Evolutionary conservation across 2,888 invertebrate genomes (phyloP).

Genomic region (Cactoblastis cactorum): DNA sequence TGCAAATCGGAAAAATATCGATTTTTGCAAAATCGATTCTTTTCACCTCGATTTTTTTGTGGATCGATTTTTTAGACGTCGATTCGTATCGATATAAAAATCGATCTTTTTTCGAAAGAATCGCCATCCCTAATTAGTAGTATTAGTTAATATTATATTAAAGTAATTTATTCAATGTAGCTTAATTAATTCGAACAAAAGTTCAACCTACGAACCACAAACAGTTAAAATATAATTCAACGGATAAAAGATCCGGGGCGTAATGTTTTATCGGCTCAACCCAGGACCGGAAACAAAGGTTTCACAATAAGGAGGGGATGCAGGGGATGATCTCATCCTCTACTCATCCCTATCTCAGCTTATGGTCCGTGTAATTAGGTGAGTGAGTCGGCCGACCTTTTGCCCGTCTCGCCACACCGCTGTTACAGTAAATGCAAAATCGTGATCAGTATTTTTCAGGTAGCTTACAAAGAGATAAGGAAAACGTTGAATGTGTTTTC

Average conservation of each 20-base stretch:
- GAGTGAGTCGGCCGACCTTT: constrained; percentile 35
- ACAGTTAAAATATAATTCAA: constrained; percentile 1
- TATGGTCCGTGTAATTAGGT: constrained; percentile 40
- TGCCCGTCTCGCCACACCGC: constrained; percentile 23
- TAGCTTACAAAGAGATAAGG: not conserved
- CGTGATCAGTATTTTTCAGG: not conserved
- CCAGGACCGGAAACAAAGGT: constrained; percentile 1
- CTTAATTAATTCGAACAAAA: not conserved
- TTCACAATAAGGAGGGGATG: no score
- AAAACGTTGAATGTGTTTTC: no score
- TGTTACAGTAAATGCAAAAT: constrained; percentile 12
- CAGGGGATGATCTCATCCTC: constrained; percentile 7
- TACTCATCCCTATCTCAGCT: constrained; percentile 13
- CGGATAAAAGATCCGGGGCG: not conserved
- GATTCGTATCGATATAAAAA: no score
- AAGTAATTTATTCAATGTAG: not conserved
- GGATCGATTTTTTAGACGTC: no score
- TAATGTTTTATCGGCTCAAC: not conserved
- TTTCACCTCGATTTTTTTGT: no score
- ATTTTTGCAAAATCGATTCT: no score
- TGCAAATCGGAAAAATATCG: no score
- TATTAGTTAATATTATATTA: no score
- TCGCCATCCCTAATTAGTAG: no score
- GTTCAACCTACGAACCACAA: not conserved
- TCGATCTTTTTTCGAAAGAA: no score